Conservation (phyloP, 2,113 vertebrate genomes). For the Nothoprocta pentlandii region DNA sequence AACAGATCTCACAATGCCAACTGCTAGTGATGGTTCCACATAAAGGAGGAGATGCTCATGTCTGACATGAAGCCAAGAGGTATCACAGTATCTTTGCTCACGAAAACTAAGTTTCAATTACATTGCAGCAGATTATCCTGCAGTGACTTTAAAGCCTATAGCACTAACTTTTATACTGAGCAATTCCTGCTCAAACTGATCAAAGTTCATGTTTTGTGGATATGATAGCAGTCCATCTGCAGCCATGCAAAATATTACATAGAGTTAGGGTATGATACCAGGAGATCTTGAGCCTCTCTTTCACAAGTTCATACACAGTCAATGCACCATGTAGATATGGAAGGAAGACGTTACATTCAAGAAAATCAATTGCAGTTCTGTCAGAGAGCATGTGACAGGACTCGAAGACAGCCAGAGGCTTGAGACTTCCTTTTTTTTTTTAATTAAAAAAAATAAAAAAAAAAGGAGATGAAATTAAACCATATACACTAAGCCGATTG, state of each 20-base stretch:
- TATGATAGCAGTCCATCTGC: not conserved
- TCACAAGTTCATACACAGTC: not conserved
- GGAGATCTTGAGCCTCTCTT: not conserved
- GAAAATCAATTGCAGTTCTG: not conserved
- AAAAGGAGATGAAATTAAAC: not conserved
- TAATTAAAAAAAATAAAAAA: no score
- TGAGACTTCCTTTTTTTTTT: not conserved
- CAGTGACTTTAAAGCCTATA: not conserved
- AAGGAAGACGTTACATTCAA: not conserved
- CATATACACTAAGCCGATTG: not conserved
- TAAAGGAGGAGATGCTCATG: not conserved
- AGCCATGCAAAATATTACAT: not conserved
- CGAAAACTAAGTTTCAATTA: not conserved
- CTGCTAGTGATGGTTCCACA: not conserved
- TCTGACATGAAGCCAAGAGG: not conserved
- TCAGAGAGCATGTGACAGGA: not conserved
- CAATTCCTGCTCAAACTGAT: not conserved
- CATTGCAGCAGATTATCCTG: not conserved
- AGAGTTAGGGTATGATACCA: not conserved
- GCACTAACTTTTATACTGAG: not conserved
- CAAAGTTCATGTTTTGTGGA: not conserved
- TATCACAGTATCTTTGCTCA: not conserved
- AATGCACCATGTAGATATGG: not conserved
- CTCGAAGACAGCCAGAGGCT: not conserved
- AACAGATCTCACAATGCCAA: not conserved